Conservation (phyloP, 2,888 invertebrate species). For the Buathra laborator region DNA sequence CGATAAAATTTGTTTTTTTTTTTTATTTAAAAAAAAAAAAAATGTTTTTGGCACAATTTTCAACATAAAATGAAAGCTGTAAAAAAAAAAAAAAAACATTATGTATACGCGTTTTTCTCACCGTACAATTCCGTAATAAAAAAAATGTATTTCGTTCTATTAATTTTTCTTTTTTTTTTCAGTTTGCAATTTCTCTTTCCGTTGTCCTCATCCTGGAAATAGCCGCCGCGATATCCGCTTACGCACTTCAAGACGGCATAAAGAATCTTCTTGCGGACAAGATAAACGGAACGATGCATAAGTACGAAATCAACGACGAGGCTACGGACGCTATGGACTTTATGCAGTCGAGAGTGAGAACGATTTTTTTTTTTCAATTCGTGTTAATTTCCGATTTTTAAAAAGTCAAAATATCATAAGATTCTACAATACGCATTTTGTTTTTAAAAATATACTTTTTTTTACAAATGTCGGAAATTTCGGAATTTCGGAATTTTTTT, state of each 20-base stretch:
- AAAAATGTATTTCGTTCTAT: not conserved
- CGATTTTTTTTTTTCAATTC: not conserved
- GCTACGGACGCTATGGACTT: constrained; percentile 87
- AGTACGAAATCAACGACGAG: constrained; percentile 83
- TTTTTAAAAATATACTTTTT: too few relatives aligned
- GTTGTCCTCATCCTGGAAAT: constrained; percentile 88
- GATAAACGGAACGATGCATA: constrained; percentile 86
- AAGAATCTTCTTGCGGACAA: constrained; percentile 83
- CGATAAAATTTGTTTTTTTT: too few relatives aligned
- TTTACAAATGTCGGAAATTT: too few relatives aligned
- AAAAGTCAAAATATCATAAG: too few relatives aligned
- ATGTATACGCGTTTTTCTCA: too few relatives aligned
- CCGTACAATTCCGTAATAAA: too few relatives aligned
- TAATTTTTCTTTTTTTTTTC: constrained; percentile 54
- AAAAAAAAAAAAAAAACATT: too few relatives aligned
- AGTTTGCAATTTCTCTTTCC: constrained; percentile 87
- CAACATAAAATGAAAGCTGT: too few relatives aligned
- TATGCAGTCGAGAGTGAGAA: constrained; percentile 87
- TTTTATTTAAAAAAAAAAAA: too few relatives aligned
- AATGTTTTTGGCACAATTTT: too few relatives aligned
- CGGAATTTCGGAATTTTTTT: too few relatives aligned
- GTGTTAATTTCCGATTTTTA: not conserved
- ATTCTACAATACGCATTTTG: too few relatives aligned
- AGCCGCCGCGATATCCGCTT: constrained; percentile 87
- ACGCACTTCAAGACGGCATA: constrained; percentile 85